A percentile compares a stretch with the other conserved stretches of the same genome.
Evolutionary conservation across 2,888 invertebrate species (phyloP).

Genomic region (Acanthosepion esculentum): DNA sequence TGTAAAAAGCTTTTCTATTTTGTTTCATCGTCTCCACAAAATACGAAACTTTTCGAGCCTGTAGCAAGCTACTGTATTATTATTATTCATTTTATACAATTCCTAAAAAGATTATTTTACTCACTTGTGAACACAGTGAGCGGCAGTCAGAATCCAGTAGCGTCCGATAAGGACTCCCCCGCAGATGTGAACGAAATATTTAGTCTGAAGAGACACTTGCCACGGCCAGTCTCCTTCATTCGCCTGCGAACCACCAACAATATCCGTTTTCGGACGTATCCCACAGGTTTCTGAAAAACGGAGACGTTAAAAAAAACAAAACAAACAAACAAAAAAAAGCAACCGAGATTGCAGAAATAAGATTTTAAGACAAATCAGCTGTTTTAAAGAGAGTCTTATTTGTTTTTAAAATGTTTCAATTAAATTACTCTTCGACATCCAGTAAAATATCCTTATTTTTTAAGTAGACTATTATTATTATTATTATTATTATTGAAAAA

Average conservation of each 20-base stretch:
- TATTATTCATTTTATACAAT: too few relatives aligned
- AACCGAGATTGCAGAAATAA: neutral
- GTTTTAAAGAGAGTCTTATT: too few relatives aligned
- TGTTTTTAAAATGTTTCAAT: too few relatives aligned
- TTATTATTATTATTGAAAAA: too few relatives aligned
- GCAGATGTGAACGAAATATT: neutral
- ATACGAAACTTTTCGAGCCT: too few relatives aligned
- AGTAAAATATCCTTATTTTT: too few relatives aligned
- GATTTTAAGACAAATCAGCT: neutral
- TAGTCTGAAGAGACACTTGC: conserved; percentile 23
- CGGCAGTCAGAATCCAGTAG: conserved; percentile 39
- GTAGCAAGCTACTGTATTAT: too few relatives aligned
- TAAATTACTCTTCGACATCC: too few relatives aligned
- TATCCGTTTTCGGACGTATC: neutral
- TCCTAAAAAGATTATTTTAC: neutral
- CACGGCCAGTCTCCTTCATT: conserved; percentile 42
- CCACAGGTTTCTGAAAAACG: neutral
- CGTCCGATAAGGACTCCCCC: neutral
- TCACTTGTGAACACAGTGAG: conserved; percentile 13
- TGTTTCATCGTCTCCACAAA: too few relatives aligned
- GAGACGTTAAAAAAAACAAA: neutral
- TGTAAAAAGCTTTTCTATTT: too few relatives aligned
- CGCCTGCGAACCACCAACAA: conserved; percentile 11
- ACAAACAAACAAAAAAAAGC: too few relatives aligned
- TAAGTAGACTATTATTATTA: too few relatives aligned